Percentiles rank a stretch among this genome's conserved stretches.
Evolutionary conservation across 2,113 vertebrate species (phyloP).

Genomic region (Hypanus sabinus): DNA sequence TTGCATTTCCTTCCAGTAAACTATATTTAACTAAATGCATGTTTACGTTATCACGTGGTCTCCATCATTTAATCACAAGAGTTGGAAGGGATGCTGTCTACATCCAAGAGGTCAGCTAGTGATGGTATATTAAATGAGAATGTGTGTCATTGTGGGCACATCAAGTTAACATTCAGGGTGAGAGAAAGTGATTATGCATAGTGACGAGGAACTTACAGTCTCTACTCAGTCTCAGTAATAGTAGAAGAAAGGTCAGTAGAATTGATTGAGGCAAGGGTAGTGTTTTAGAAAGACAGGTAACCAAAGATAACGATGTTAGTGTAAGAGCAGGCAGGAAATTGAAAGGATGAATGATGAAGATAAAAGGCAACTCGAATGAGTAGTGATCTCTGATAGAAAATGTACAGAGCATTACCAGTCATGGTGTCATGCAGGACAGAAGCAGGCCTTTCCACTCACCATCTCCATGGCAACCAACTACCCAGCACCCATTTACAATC

Average conservation of each 20-base stretch:
- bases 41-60: neutral
- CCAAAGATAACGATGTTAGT: neutral
- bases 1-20: neutral
- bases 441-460: too few species aligned
- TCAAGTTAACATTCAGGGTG: neutral
- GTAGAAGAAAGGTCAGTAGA: neutral
- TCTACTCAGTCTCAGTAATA: neutral
- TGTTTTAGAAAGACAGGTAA: neutral
- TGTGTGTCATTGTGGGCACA: neutral
- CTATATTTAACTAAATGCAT: neutral
- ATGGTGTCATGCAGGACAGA: too few species aligned
- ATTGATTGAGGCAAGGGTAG: neutral
- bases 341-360: neutral
- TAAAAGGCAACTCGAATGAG: neutral
- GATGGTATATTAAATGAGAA: neutral
- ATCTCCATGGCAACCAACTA: too few species aligned
- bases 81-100: neutral
- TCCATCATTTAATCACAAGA: neutral
- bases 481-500: too few species aligned
- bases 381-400: neutral
- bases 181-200: neutral
- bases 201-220: neutral
- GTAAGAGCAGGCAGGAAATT: neutral
- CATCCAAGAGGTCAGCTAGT: neutral
- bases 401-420: neutral